Percentiles rank a stretch among this genome's conserved stretches.
These are phyloP conservation scores for Atrina japonica DNA, from an alignment of 2,888 invertebrate genomes.

Conservation along the genomic window DNA sequence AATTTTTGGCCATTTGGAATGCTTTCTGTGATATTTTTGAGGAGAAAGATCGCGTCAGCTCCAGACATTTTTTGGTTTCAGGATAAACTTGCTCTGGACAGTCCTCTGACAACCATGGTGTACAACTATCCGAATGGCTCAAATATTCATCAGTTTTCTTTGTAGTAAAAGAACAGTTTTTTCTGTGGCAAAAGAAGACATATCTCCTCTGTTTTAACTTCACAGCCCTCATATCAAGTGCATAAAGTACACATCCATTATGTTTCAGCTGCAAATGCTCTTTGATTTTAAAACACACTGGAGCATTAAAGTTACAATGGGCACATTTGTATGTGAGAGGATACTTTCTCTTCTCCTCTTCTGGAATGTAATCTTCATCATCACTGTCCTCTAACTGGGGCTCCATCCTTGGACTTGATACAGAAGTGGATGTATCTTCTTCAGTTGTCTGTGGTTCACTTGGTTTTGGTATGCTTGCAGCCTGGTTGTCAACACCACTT, in stretches of 20 bases:
- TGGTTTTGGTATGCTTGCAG: conserved; percentile 3
- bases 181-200: conserved; percentile 67
- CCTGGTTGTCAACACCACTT: neutral
- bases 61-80: conserved; percentile 51
- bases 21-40: conserved; percentile 48
- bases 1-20: conserved; percentile 41
- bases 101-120: conserved; percentile 55
- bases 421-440: conserved; percentile 15
- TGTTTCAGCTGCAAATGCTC: conserved; percentile 57
- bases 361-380: conserved; percentile 49
- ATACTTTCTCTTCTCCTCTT: conserved; percentile 51
- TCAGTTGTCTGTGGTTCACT: conserved; percentile 7
- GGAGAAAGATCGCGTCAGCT: conserved; percentile 53
- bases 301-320: conserved; percentile 62
- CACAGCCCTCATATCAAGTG: conserved; percentile 60
- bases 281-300: conserved; percentile 53
- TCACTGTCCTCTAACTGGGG: conserved; percentile 38
- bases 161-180: conserved; percentile 64
- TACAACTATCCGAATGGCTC: conserved; percentile 63
- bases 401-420: neutral
- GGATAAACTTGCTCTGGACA: conserved; percentile 48
- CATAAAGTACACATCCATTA: conserved; percentile 57
- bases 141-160: conserved; percentile 60
- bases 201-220: conserved; percentile 57
- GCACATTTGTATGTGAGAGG: conserved; percentile 65